These are phyloP conservation scores for Rhinopithecus roxellana DNA, from an alignment of 2,113 vertebrate genomes.

Conservation along the genomic window DNA sequence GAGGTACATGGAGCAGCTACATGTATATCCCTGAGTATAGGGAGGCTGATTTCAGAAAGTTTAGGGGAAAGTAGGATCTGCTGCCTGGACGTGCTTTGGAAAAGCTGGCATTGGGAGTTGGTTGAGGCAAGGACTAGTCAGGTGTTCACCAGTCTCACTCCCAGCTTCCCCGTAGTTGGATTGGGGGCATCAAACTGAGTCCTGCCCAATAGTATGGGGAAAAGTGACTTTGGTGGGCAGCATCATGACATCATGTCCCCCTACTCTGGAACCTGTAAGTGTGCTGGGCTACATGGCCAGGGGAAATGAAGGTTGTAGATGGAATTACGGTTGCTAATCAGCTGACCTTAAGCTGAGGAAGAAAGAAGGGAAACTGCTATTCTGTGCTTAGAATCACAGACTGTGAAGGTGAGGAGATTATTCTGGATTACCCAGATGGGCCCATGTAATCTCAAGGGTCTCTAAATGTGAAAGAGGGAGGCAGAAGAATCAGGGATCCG, in stretches of 20 bases:
- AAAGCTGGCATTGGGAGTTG: neutral
- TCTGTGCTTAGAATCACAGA: rapidly evolving
- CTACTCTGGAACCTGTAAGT: rapidly evolving
- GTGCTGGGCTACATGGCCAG: neutral
- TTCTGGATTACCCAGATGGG: neutral
- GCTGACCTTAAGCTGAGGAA: neutral
- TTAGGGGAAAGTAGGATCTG: neutral
- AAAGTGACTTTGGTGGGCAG: neutral
- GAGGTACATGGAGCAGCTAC: rapidly evolving
- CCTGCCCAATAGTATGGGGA: rapidly evolving
- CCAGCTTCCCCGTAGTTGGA: neutral
- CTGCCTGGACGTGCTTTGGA: neutral
- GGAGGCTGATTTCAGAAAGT: neutral
- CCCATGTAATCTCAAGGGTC: neutral
- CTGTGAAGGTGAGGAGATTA: neutral
- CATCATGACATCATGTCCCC: rapidly evolving
- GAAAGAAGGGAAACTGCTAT: neutral
- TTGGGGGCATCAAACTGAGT: neutral
- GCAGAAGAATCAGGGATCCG: neutral
- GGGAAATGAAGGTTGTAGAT: neutral
- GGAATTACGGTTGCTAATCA: neutral
- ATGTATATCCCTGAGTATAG: neutral
- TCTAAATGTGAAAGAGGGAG: neutral
- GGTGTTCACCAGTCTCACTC: neutral
- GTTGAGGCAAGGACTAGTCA: neutral